Conservation (phyloP, 1,140 invertebrate genomes). For the Periplaneta americana region DNA sequence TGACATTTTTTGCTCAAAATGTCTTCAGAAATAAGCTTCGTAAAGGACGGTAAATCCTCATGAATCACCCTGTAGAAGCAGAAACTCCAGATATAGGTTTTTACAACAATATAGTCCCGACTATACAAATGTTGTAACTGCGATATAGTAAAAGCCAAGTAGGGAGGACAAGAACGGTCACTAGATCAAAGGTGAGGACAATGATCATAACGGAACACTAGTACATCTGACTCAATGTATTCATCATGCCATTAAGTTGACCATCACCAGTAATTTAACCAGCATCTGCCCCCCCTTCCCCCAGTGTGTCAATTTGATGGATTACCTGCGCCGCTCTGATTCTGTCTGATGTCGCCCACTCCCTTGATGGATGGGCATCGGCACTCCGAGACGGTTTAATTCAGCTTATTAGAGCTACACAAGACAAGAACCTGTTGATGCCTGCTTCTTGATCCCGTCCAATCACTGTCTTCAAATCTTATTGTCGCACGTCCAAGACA, state of each 20-base stretch:
- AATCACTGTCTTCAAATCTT: too few relatives aligned
- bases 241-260: background rate
- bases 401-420: background rate
- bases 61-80: too few relatives aligned
- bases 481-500: too few relatives aligned
- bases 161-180: too few relatives aligned
- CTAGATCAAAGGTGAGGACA: background rate
- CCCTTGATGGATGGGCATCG: background rate
- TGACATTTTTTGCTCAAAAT: too few relatives aligned
- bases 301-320: background rate
- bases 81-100: too few relatives aligned
- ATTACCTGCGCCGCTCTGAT: background rate
- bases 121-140: too few relatives aligned
- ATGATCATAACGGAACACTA: background rate
- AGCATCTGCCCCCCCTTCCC: background rate
- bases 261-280: constrained; percentile 1
- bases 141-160: too few relatives aligned
- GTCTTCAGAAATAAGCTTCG: too few relatives aligned
- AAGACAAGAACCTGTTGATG: background rate
- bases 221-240: too few relatives aligned
- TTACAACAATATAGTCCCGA: too few relatives aligned
- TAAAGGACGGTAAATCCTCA: too few relatives aligned
- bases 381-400: background rate
- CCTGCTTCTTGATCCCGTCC: background rate
- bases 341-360: background rate